Evolutionary conservation across 2,888 invertebrate genomes (phyloP).

Genomic region (Acleris sparsana): DNA sequence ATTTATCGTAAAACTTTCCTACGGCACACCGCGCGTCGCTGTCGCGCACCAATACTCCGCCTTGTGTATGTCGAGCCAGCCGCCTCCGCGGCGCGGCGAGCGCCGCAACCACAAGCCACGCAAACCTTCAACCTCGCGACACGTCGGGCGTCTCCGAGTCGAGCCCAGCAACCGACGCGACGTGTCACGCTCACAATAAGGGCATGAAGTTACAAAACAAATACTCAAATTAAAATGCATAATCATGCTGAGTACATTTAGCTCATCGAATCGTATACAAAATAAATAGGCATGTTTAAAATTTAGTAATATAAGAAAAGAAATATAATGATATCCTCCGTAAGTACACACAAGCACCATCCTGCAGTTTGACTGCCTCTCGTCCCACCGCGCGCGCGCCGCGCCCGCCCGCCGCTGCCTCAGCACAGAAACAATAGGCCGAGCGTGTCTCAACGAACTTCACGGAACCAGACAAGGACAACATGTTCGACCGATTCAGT

Average conservation of each 20-base stretch:
- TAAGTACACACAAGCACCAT: slow-evolving; percentile 82
- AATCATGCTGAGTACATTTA: slow-evolving; percentile 35
- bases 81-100: slow-evolving; percentile 38
- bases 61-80: slow-evolving; percentile 76
- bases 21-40: slow-evolving; percentile 80
- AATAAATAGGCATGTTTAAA: slow-evolving; percentile 66
- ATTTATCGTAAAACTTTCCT: slow-evolving; percentile 83
- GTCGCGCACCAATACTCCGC: slow-evolving; percentile 78
- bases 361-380: slow-evolving; percentile 75
- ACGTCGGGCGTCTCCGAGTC: slow-evolving; percentile 3
- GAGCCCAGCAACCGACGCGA: slow-evolving; percentile 42
- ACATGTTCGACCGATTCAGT: no score
- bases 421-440: neutral
- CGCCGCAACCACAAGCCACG: slow-evolving; percentile 1
- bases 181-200: slow-evolving; percentile 63
- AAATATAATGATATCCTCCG: slow-evolving; percentile 68
- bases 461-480: no score
- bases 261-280: slow-evolving; percentile 46
- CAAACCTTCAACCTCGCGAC: neutral
- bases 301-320: slow-evolving; percentile 57
- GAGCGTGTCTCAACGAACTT: no score
- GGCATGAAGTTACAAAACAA: slow-evolving; percentile 49
- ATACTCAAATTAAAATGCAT: slow-evolving; percentile 51
- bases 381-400: slow-evolving; percentile 50
- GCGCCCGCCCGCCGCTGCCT: slow-evolving; percentile 16